Conservation (phyloP, 1,140 invertebrate species). For the Calosoma granatense region DNA sequence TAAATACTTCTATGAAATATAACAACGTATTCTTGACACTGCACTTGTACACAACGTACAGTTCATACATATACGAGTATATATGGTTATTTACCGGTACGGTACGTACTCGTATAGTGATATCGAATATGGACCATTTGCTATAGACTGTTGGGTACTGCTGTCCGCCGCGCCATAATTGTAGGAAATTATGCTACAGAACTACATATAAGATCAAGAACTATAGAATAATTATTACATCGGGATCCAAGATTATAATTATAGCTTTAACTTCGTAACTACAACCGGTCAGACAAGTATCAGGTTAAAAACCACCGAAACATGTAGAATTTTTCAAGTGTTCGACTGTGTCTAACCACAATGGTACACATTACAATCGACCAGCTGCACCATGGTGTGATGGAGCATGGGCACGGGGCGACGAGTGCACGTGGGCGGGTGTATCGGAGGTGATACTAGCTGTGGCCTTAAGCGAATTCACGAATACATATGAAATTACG, state of each 20-base stretch:
- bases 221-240: constrained; percentile 28
- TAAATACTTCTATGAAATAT: too few relatives aligned
- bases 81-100: too few relatives aligned
- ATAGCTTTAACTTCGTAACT: constrained; percentile 23
- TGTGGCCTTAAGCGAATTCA: constrained; percentile 26
- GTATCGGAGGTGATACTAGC: constrained; percentile 26
- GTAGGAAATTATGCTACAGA: constrained; percentile 27
- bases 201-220: constrained; percentile 24
- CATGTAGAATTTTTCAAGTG: not conserved
- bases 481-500: constrained; percentile 31
- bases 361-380: constrained; percentile 15
- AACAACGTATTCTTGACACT: too few relatives aligned
- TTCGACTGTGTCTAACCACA: constrained; percentile 16
- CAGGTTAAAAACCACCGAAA: constrained; percentile 1
- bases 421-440: constrained; percentile 12
- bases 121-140: too few relatives aligned
- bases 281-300: constrained; percentile 20
- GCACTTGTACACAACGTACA: too few relatives aligned
- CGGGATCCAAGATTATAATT: constrained; percentile 29
- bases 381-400: constrained; percentile 1
- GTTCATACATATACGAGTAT: too few relatives aligned
- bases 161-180: constrained; percentile 21
- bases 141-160: constrained; percentile 15
- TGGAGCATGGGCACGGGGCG: constrained; percentile 1
- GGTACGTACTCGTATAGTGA: too few relatives aligned